phyloP scores from a whole-genome alignment of 1,140 invertebrate species.

The Euwallacea fornicatus region DNA sequence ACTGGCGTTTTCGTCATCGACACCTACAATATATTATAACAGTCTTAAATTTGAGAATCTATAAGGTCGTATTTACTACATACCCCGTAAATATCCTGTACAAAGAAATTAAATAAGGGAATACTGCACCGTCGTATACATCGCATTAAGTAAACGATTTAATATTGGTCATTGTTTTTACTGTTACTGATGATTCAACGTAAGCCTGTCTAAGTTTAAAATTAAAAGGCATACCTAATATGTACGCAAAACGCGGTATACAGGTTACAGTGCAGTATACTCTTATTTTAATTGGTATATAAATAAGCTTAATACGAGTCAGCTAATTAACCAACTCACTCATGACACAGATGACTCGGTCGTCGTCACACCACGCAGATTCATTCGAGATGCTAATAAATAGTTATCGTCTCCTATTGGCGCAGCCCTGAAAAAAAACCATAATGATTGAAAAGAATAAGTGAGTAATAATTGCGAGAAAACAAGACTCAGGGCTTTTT shows the following conservation, averaged over 20 bases:
- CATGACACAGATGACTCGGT: constrained; percentile 23
- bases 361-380: constrained; percentile 39
- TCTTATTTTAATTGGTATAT: too few relatives aligned
- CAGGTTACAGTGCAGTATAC: background rate
- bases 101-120: too few relatives aligned
- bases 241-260: background rate
- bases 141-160: too few relatives aligned
- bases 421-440: constrained; percentile 66
- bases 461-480: background rate
- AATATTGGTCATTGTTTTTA: too few relatives aligned
- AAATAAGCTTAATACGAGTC: constrained; percentile 10
- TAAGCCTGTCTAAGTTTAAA: background rate
- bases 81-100: constrained; percentile 7
- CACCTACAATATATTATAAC: constrained; percentile 25
- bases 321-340: constrained; percentile 11
- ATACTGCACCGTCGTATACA: too few relatives aligned
- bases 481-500: background rate
- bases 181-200: too few relatives aligned
- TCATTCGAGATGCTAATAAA: constrained; percentile 62
- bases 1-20: constrained; percentile 25
- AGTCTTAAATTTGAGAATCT: constrained; percentile 38
- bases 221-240: background rate
- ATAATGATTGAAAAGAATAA: background rate
- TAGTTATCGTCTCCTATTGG: constrained; percentile 89
- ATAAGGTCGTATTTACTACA: constrained; percentile 24